Evolutionary conservation across 2,113 vertebrate species (phyloP).

Genomic region (Phycodurus eques): DNA sequence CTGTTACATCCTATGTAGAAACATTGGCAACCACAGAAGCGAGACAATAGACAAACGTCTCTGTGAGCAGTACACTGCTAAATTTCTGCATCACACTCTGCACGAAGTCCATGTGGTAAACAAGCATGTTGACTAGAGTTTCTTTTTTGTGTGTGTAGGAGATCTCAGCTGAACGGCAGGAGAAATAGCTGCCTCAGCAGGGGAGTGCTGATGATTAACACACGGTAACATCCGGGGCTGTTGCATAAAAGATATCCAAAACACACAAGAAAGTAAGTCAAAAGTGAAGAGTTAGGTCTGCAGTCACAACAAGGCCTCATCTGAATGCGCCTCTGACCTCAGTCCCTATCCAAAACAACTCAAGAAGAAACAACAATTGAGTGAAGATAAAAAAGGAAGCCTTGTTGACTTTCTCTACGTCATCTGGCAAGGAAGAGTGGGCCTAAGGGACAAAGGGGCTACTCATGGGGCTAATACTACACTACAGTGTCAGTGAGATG

Average conservation of each 20-base stretch:
- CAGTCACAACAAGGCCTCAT: background rate
- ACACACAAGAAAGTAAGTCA: background rate
- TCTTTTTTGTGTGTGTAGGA: background rate
- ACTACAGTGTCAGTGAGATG: background rate
- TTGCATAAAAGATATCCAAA: background rate
- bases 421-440: background rate
- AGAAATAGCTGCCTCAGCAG: background rate
- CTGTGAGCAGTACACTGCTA: background rate
- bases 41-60: background rate
- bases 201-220: background rate
- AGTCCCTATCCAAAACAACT: background rate
- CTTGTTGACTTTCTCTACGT: constrained; percentile 1
- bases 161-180: background rate
- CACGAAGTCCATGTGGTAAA: background rate
- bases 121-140: background rate
- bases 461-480: background rate
- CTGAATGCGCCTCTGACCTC: background rate
- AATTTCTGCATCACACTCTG: background rate
- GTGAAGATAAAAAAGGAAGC: background rate
- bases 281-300: background rate
- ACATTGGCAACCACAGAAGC: background rate
- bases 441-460: background rate
- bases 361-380: constrained; percentile 1
- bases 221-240: background rate
- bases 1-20: background rate